A percentile compares a stretch with the other conserved stretches of the same genome.
Evolutionary conservation across 1,140 invertebrate genomes (phyloP).

Genomic region (Ips nitidus): DNA sequence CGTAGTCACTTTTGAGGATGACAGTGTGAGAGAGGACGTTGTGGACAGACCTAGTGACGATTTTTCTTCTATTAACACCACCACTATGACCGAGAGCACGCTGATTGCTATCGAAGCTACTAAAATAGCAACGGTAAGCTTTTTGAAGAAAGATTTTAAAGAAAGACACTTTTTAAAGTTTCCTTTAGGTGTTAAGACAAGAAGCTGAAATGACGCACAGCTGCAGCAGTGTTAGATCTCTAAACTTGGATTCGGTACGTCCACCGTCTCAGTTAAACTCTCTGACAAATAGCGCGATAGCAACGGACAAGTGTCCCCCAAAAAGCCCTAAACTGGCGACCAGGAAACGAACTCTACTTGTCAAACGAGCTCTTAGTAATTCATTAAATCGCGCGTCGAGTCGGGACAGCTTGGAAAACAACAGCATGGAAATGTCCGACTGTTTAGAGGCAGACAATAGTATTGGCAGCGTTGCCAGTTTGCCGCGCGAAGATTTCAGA

Average conservation of each 20-base stretch:
- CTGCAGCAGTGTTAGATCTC: conserved; percentile 55
- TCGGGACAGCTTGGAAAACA: conserved; percentile 55
- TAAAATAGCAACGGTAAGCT: conserved; percentile 60
- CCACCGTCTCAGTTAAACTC: conserved; percentile 77
- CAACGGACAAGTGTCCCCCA: conserved; percentile 41
- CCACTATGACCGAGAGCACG: conserved; percentile 63
- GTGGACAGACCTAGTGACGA: conserved; percentile 46
- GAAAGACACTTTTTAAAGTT: neutral
- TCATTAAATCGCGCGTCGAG: conserved; percentile 59
- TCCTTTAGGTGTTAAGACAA: conserved; percentile 55
- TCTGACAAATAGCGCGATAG: conserved; percentile 59
- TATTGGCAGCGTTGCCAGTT: conserved; percentile 81
- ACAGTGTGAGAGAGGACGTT: conserved; percentile 46
- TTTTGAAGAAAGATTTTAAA: neutral
- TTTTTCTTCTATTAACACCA: conserved; percentile 49
- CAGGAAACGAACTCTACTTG: conserved; percentile 68
- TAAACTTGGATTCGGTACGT: conserved; percentile 74
- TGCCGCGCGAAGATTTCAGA: conserved; percentile 70
- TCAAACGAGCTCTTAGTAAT: conserved; percentile 66
- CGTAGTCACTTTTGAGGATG: conserved; percentile 64
- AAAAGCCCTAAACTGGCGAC: conserved; percentile 49
- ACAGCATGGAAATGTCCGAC: conserved; percentile 68
- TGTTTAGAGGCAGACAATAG: conserved; percentile 75
- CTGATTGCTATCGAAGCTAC: conserved; percentile 74
- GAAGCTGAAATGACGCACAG: conserved; percentile 65